Evolutionary conservation across 2,113 vertebrate genomes (phyloP), one percentile per base, ranked within the genome.

Genomic region (Syngnathus scovelli): DNA sequence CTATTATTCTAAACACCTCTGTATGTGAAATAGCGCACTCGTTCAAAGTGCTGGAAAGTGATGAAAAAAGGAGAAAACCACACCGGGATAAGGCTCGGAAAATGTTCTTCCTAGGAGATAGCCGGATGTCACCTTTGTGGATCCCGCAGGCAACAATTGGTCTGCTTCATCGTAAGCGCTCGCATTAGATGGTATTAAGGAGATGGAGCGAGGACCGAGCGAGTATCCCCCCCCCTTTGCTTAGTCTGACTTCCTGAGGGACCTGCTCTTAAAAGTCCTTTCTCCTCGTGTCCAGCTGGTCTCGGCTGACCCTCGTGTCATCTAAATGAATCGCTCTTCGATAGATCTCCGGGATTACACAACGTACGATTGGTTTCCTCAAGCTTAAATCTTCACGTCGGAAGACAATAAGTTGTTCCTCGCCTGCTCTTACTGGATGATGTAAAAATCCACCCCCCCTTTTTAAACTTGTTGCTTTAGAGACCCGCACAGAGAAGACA

Each of bases 1-100:
- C 85, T 80, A 84, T 89, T 85, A 87, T 86, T 86, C 83, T 75
- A 83, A 85, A 89, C 78, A 86, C 84, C 84, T 78, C 78, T 78
- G 81, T 83, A 82, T 78, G 85, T 83, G 81, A 82, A 85, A 85
- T 71, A 75, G 74, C 80, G 77, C 72, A 69, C 81, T 65, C 70
- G 74, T 64, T 77, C 56, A 16, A 48, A 39, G 51, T 21, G 59
- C 21, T 37, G 43, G 27, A 60, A 41, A 56, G 46, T 60, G 64
- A 77, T 61, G 49, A 70, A 67, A 48, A 56, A 69, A 27, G 36
- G 2, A 52, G 41, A 59, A 59, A 18, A 69, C 78, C 66, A n/a
- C 64, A 71, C 23, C 44, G 48, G 61, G 16, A 27, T n/a, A 33
- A 54, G 58, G 74, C 61, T 76, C 72, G 56, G 62, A 62, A 62